Base-by-base conservation (phyloP, 2,113 vertebrate genomes). In the Anoplopoma fimbria region DNA sequence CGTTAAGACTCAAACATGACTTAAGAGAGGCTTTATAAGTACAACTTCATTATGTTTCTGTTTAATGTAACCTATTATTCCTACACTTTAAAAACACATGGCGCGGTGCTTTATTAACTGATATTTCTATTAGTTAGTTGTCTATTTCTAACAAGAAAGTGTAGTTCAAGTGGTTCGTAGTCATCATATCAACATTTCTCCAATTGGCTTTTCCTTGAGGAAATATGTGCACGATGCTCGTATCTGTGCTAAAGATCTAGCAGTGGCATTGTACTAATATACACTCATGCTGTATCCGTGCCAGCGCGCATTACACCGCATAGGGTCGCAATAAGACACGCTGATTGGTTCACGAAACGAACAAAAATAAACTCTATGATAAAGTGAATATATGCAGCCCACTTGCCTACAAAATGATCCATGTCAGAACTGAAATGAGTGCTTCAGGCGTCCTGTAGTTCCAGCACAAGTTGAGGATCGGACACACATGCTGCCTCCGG, bases 401-500 rank as follows among this genome's bases (percentile, higher is more conserved):
- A 4, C 14, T n/a, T 17, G 29, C 21, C 53, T 12, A 25, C 13
- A 57, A n/a, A 38, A n/a, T 45, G 57, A 27, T 49, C 51, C 21
- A n/a, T 58, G 49, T 84, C 75, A 70, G 51, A 68, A 68, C 42
- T 27, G 31, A 61, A 84, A 78, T 19, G 14, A 57, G 76, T 17
- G 68, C 13, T 57, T 49, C n/a, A 62, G 67, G 72, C 69, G 63
- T 51, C 31, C 77, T 8, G 13, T 31, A 1, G 4, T 49, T 36
- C 51, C 27, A 7, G 40, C 55, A 76, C 74, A 81, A 73, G 83
- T 86, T 85, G 68, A 38, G 13, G 69, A 65, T 38, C 38, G 79
- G 76, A 45, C 75, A 67, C 49, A 61, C 29, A 27, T 23, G 31
- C 34, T 31, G 53, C n/a, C 9, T 25, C 53, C 53, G 23, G 23